Conservation (phyloP, 2,888 invertebrate species). For the Allacma fusca region DNA sequence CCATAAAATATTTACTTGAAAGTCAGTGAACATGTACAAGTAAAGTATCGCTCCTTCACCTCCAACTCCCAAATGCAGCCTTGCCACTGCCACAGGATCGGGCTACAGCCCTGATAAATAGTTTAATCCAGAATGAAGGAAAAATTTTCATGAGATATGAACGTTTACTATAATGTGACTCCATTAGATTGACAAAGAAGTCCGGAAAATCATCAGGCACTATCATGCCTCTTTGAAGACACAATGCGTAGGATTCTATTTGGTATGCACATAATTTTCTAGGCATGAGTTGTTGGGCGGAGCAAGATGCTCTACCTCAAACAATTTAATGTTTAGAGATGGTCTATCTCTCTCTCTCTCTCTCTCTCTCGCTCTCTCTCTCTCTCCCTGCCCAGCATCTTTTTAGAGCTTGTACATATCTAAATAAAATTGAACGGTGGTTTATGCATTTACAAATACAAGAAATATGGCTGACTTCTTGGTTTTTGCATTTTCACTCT, state of each 20-base stretch:
- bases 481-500: conserved; percentile 9
- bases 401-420: not conserved
- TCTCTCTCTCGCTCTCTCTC: not conserved
- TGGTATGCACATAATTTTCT: not conserved
- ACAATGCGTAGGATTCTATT: not conserved
- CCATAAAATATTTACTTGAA: no score
- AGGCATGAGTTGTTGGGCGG: not conserved
- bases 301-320: not conserved
- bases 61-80: no score
- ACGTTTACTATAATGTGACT: conserved; percentile 4
- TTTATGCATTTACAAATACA: conserved; percentile 12
- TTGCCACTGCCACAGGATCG: no score
- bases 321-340: no score
- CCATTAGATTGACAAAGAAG: conserved; percentile 4
- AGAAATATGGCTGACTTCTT: conserved; percentile 20
- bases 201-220: not conserved
- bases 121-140: not conserved
- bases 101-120: no score
- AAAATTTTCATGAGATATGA: conserved; percentile 5
- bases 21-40: no score
- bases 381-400: not conserved
- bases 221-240: not conserved
- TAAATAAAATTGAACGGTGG: not conserved
- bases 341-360: no score
- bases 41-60: no score